Percentiles rank a stretch among this genome's conserved stretches.
Conservation (phyloP, 2,888 invertebrate species). For the Synanthedon andrenaeformis region DNA sequence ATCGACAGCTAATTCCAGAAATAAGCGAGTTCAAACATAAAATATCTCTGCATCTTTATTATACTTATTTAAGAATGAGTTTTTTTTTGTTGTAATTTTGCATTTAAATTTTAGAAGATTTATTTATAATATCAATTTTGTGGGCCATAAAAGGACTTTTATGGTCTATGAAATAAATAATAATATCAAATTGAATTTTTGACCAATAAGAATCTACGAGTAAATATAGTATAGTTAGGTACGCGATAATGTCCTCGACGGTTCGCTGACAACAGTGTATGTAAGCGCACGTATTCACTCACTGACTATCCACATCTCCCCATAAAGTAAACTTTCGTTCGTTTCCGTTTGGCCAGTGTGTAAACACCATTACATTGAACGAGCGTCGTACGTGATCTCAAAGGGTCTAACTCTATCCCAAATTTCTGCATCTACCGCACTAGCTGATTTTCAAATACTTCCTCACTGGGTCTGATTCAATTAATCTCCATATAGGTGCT, state of each 20-base stretch:
- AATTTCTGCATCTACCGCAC: background rate
- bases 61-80: no score
- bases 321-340: background rate
- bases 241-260: background rate
- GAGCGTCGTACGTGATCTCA: background rate
- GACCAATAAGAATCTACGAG: no score
- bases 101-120: no score
- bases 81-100: no score
- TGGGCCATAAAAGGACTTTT: no score
- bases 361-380: background rate
- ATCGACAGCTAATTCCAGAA: no score
- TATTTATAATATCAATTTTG: no score
- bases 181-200: no score
- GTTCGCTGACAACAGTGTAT: background rate
- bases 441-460: background rate
- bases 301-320: background rate
- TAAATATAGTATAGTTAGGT: no score
- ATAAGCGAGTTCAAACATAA: no score
- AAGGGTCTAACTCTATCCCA: background rate
- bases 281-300: background rate
- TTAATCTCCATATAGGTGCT: conserved; percentile 18
- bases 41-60: no score
- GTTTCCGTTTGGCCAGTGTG: background rate
- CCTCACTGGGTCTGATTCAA: conserved; percentile 18
- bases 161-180: no score